Conservation (phyloP, 1,140 invertebrate genomes). For the Ooceraea biroi region DNA sequence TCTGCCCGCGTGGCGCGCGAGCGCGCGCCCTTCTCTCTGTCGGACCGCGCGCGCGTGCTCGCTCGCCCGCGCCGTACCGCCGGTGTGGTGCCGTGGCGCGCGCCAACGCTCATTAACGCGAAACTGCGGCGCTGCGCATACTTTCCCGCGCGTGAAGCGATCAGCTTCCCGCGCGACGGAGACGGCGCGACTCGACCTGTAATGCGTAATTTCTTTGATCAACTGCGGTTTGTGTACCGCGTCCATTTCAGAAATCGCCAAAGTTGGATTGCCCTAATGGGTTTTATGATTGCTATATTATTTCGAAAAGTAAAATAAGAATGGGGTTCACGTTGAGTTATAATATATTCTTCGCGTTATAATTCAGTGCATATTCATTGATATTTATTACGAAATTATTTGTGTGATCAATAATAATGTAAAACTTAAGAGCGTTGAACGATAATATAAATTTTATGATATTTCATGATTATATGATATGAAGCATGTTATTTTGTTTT, state of each 20-base stretch:
- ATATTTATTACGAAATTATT: background rate
- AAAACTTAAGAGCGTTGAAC: background rate
- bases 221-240: conserved; percentile 20
- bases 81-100: conserved; percentile 76
- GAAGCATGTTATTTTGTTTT: background rate
- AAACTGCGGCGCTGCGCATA: conserved; percentile 63
- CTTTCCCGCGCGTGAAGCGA: conserved; percentile 61
- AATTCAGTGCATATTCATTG: background rate
- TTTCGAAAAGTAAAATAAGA: background rate
- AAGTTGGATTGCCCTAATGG: conserved; percentile 15
- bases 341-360: background rate
- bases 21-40: conserved; percentile 29
- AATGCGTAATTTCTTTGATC: background rate
- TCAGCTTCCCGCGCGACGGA: conserved; percentile 13
- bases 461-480: background rate
- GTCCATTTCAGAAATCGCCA: conserved; percentile 31
- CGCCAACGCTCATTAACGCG: conserved; percentile 80
- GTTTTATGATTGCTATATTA: background rate
- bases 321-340: no score
- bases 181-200: background rate
- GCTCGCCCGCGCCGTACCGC: conserved; percentile 52
- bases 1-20: conserved; percentile 58
- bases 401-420: background rate
- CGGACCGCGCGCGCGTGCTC: conserved; percentile 39
- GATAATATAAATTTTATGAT: background rate